phyloP scores from a whole-genome alignment of 2,888 invertebrate genomes.

The Parasteatoda lunata region DNA sequence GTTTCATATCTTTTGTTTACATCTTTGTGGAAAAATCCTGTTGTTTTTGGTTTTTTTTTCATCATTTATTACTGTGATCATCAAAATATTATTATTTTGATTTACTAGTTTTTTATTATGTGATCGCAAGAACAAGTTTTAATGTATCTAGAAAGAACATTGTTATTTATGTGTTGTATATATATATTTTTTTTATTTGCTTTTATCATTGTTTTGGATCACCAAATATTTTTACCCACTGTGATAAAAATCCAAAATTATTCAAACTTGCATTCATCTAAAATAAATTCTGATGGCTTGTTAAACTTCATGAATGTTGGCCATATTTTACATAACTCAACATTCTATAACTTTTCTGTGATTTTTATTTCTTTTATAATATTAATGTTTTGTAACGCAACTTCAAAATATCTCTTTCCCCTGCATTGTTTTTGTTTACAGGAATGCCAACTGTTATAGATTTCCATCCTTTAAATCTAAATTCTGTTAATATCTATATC shows the following conservation, averaged over 20 bases:
- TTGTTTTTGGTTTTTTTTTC: too few relatives aligned
- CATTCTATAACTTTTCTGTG: slow-evolving; percentile 12
- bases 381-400: background rate
- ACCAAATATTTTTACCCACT: slow-evolving; percentile 62
- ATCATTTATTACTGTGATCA: too few relatives aligned
- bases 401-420: background rate
- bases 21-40: too few relatives aligned
- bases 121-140: slow-evolving; percentile 1
- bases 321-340: slow-evolving; percentile 44
- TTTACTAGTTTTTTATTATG: background rate
- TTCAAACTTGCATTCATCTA: slow-evolving; percentile 18
- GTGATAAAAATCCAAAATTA: slow-evolving; percentile 55
- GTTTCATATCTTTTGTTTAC: background rate
- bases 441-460: background rate
- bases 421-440: background rate
- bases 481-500: background rate
- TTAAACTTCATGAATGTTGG: slow-evolving; percentile 39
- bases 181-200: slow-evolving; percentile 24
- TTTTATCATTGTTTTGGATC: slow-evolving; percentile 22
- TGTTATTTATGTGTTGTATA: slow-evolving; percentile 15
- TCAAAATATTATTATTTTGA: too few relatives aligned
- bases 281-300: slow-evolving; percentile 19
- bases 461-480: background rate
- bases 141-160: background rate
- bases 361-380: slow-evolving; percentile 5